Base-by-base conservation (phyloP, 2,113 vertebrate genomes). In the Oreochromis aureus region DNA sequence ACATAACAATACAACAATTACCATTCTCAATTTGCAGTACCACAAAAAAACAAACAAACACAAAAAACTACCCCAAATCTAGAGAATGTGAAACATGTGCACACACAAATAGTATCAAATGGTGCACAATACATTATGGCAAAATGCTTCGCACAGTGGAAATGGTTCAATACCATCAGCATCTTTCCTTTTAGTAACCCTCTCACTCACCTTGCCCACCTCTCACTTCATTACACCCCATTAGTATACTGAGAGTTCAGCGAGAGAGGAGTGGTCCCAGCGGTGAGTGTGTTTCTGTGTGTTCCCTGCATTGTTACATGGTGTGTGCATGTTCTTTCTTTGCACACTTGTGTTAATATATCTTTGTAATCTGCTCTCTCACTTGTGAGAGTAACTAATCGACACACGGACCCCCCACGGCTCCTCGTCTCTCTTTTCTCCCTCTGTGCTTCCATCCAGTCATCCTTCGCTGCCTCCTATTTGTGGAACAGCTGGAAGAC, bases 401-500 rank as follows among this genome's bases (percentile, higher is more conserved):
- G 41, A 61, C 87, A 90, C 32, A 79, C 89, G 86, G 92, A 94
- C 93, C 91, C 91, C 94, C 89, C 90, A 93, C 86, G n/a, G 69
- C 46, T 87, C 83, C 78, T 63, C 56, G 19, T 12, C 76, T 66
- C 54, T 80, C 27, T 82, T 66, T 46, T 88, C 79, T 78, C 39
- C 79, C 51, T 71, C 44, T 79, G 36, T 19, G 79, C 85, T 80
- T 59, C 83, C 55, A 91, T 85, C 84, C 78, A 85, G 59, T 41
- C 89, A 87, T 86, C 86, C 61, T 84, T 80, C 24, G 10, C 83
- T 91, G 69, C 18, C 36, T 81, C 76, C 61, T 91, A 82, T 93
- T 93, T 90, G 85, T 16, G 6, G 81, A 90, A 89, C 95, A 93
- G 92, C 91, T 93, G 89, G 90, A 92, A 91, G 59, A 91, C 85